phyloP scores from a whole-genome alignment of 2,113 vertebrate genomes.

The Engystomops pustulosus region DNA sequence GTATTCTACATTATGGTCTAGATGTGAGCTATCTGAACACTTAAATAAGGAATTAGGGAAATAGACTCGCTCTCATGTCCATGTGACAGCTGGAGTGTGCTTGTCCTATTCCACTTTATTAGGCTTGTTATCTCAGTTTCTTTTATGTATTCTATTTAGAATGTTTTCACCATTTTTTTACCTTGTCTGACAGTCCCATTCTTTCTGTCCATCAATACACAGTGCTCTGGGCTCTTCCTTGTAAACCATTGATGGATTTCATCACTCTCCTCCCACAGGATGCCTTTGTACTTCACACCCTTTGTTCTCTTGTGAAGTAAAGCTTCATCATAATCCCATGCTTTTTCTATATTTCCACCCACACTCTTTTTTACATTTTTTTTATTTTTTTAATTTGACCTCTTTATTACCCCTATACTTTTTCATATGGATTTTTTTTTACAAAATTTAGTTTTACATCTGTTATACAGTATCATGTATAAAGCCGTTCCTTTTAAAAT shows the following conservation, averaged over 20 bases:
- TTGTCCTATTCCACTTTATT: not conserved
- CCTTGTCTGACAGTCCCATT: conserved; percentile 24
- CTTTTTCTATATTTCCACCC: not conserved
- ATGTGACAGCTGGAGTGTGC: not conserved
- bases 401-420: not conserved
- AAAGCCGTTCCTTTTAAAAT: too few species aligned
- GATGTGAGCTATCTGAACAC: not conserved
- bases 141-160: conserved; percentile 9
- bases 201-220: conserved; percentile 25
- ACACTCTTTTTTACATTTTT: not conserved
- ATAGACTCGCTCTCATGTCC: not conserved
- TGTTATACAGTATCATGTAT: too few species aligned
- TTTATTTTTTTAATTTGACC: not conserved
- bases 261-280: conserved; percentile 39
- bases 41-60: not conserved
- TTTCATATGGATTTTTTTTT: not conserved
- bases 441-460: not conserved
- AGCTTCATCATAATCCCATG: conserved; percentile 3
- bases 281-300: conserved; percentile 39
- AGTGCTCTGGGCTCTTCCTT: conserved; percentile 35
- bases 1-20: not conserved
- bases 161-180: conserved; percentile 30
- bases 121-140: not conserved
- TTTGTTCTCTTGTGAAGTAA: conserved; percentile 24
- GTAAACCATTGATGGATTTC: conserved; percentile 41